phyloP scores from a whole-genome alignment of 2,888 invertebrate species.

The Platerodrilus igneus region DNA sequence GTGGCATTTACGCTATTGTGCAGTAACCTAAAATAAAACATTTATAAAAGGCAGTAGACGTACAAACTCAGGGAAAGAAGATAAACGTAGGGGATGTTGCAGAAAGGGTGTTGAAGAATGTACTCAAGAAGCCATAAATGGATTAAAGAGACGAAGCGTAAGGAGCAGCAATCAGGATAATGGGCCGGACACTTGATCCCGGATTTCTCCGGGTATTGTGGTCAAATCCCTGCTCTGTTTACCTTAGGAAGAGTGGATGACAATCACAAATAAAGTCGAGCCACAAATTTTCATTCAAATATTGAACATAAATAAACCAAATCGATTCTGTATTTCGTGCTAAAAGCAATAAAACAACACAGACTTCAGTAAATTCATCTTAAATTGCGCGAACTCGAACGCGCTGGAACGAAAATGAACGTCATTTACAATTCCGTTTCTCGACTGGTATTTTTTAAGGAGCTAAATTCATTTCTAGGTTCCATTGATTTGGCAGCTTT shows the following conservation, averaged over 20 bases:
- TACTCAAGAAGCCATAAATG: slow-evolving; percentile 37
- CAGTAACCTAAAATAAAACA: too few relatives aligned
- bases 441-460: slow-evolving; percentile 30
- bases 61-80: too few relatives aligned
- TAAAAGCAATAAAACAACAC: slow-evolving; percentile 11
- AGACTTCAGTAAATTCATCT: slow-evolving; percentile 13
- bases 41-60: slow-evolving; percentile 2
- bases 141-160: slow-evolving; percentile 43
- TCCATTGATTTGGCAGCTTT: slow-evolving; percentile 28
- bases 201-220: slow-evolving; percentile 38
- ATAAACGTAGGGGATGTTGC: slow-evolving; percentile 12
- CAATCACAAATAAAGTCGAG: background rate
- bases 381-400: slow-evolving; percentile 20
- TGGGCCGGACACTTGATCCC: slow-evolving; percentile 48
- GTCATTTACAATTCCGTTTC: slow-evolving; percentile 30
- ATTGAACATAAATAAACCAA: too few relatives aligned
- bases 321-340: too few relatives aligned
- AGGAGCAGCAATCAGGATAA: slow-evolving; percentile 49
- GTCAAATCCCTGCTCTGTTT: slow-evolving; percentile 35
- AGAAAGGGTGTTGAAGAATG: slow-evolving; percentile 22
- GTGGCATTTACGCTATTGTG: slow-evolving; percentile 7
- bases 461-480: slow-evolving; percentile 29
- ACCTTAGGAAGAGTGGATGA: slow-evolving; percentile 25
- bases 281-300: too few relatives aligned
- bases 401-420: slow-evolving; percentile 23